Evolutionary conservation across 2,888 invertebrate species (phyloP).

Genomic region (Hybos culiciformis): DNA sequence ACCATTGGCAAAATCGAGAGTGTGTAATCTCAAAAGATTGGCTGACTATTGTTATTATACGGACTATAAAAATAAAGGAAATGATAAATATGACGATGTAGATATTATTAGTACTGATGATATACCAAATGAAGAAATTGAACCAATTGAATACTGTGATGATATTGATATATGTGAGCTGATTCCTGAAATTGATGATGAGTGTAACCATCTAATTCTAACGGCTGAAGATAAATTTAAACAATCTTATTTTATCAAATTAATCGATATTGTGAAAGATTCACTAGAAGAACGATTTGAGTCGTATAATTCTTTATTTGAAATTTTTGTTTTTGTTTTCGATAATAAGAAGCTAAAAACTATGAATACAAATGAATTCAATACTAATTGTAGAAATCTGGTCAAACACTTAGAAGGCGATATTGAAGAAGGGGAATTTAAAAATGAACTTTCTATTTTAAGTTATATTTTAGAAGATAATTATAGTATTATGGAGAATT

Average conservation of each 20-base stretch:
- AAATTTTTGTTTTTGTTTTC: not conserved
- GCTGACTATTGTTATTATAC: constrained; percentile 4
- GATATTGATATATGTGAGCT: not conserved
- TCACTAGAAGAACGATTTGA: not conserved
- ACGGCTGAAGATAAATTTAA: not conserved
- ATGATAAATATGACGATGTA: constrained; percentile 16
- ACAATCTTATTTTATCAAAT: constrained; percentile 1
- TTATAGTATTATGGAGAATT: not conserved
- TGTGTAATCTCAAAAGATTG: constrained; percentile 1
- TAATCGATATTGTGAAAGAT: not conserved
- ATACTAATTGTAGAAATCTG: not conserved
- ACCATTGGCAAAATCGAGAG: not conserved
- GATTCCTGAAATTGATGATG: not conserved
- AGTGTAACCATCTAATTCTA: too few relatives aligned
- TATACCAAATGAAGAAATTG: not conserved
- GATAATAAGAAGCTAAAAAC: too few relatives aligned
- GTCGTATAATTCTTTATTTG: not conserved
- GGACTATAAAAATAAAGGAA: constrained; percentile 23
- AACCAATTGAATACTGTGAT: not conserved
- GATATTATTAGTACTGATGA: not conserved
- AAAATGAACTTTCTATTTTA: not conserved
- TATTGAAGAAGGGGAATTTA: not conserved
- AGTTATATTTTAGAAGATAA: not conserved
- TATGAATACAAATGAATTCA: too few relatives aligned
- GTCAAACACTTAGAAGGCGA: not conserved